Base-by-base conservation (phyloP, 2,888 invertebrate genomes). In the Drosophila austrosaltans region DNA sequence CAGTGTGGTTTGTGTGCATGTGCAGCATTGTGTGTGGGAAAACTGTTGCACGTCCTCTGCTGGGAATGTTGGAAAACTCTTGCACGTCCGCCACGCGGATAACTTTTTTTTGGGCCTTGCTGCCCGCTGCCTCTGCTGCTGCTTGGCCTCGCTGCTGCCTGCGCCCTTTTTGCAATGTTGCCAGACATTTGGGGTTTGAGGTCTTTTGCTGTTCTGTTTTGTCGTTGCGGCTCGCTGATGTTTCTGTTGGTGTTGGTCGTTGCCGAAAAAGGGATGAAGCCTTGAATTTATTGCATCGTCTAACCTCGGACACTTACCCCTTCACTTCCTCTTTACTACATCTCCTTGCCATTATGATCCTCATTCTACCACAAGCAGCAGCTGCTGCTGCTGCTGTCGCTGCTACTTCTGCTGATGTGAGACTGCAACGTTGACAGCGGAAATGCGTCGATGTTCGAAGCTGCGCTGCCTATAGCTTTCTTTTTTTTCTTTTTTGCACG, bases 31-130 rank as follows among this genome's bases (percentile, higher is more conserved):
- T 70, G 78, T 87, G 30, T 30, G 30, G 58, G 76, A 78, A 87
- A 89, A 82, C 69, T 25, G 68, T 56, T 58, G 82, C 87, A 89
- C 80, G 62, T 22, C 87, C 87, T 87, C 86, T 53, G 28, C 57
- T 22, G 6, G 12, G 12, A 22, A 48, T 73, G 54, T n/a, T 80
- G 89, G 86, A 90, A 91, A 90, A 86, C 83, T 63, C 66, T 65
- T 81, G 86, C 90, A 90, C 82, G 64, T 25, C 90, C 90, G 78
- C 91, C 90, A 90, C 89, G 82, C 87, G 91, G 66, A 56, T 74
- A 66, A 63, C 3, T 42, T 58, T 65, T 65, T 62, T 28, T 58
- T 63, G 66, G 66, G 63, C 58, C 40, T 66, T 40, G 61, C 70
- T 63, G 72, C 53, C 53, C 57, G 58, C 66, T 57, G 73, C 48